Conservation (phyloP, 2,888 invertebrate species). For the Agrenia bidenticulata region DNA sequence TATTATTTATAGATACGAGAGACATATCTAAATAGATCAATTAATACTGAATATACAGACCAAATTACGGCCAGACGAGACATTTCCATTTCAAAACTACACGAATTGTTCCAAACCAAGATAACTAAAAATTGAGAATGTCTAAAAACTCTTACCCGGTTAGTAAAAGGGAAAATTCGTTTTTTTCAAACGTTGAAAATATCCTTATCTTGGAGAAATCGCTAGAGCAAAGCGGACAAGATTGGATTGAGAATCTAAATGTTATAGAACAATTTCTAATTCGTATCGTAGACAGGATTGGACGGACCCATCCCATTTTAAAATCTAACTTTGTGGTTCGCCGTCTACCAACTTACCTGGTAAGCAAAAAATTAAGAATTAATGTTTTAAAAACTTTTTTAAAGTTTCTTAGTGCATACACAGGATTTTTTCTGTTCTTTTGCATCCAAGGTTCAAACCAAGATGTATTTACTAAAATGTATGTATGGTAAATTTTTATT, state of each 20-base stretch:
- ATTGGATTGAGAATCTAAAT: conserved; percentile 49
- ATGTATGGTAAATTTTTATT: no score
- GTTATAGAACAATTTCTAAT: conserved; percentile 47
- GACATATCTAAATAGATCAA: no score
- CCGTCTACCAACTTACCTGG: conserved; percentile 48
- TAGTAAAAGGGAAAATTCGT: background rate
- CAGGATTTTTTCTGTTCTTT: no score
- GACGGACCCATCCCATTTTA: conserved; percentile 30
- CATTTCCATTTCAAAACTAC: no score
- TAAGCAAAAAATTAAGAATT: conserved; percentile 24
- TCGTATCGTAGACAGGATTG: conserved; percentile 34
- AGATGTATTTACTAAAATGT: no score
- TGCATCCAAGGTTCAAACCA: no score
- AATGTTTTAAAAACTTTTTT: background rate
- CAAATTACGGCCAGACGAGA: no score
- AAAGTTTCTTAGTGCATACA: background rate
- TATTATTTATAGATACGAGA: no score
- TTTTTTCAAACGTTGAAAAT: conserved; percentile 35
- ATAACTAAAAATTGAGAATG: no score
- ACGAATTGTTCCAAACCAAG: no score
- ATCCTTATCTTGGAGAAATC: conserved; percentile 45
- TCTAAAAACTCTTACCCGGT: conserved; percentile 19
- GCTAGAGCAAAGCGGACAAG: conserved; percentile 41
- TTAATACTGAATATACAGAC: no score
- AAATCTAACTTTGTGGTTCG: conserved; percentile 44